Percentiles rank a stretch among this genome's conserved stretches.
These are phyloP conservation scores for Aelia acuminata DNA, from an alignment of 2,888 invertebrate species.

Conservation along the genomic window DNA sequence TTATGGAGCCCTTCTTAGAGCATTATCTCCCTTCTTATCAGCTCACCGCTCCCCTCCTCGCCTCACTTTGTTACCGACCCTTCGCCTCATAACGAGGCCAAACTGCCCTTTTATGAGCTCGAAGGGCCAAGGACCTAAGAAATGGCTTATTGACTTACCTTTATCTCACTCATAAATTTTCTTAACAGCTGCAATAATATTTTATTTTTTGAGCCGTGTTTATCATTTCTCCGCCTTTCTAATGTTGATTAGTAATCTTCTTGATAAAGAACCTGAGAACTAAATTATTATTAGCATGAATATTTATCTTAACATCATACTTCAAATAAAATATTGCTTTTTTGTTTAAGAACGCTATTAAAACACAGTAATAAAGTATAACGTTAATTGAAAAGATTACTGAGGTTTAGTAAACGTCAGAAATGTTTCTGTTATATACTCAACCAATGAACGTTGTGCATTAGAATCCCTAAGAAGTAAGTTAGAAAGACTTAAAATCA, in stretches of 20 bases:
- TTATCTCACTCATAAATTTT: background rate
- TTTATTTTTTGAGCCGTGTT: background rate
- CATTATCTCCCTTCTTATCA: conserved; percentile 13
- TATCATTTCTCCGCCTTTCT: background rate
- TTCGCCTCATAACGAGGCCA: conserved; percentile 29
- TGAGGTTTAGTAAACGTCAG: no score
- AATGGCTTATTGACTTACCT: conserved; percentile 34
- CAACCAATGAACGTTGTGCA: no score
- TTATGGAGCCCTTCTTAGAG: background rate
- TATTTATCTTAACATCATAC: no score
- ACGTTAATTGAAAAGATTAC: no score
- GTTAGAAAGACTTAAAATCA: no score
- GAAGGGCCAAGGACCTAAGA: background rate
- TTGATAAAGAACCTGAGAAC: no score
- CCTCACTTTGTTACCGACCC: conserved; percentile 4
- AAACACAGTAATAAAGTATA: no score
- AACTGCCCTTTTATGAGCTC: conserved; percentile 24
- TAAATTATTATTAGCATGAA: no score
- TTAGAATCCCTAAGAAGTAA: no score
- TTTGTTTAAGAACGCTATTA: no score
- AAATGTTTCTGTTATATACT: no score
- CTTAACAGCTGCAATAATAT: background rate
- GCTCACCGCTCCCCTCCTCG: background rate
- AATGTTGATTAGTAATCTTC: background rate
- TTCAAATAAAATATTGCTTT: no score